These are phyloP conservation scores for roundworm (Caenorhabditis elegans) DNA, from an alignment of 1,140 invertebrate species.

Conservation along the genomic window WBcel235 BX284606.5:6768001-6768500, in stretches of 20 bases:
- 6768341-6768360: not conserved
- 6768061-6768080: slow-evolving; percentile 4
- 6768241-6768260: too few species aligned
- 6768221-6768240: too few species aligned
- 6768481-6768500: slow-evolving; percentile 63
- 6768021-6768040: slow-evolving; percentile 68
- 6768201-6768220: too few species aligned
- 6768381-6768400: slow-evolving; percentile 14
- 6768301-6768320: not conserved
- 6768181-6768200: too few species aligned
- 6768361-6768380: slow-evolving; percentile 9
- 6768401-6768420: not conserved
- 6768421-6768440: not conserved
- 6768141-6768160: too few species aligned
- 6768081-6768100: not conserved
- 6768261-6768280: not conserved
- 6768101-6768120: too few species aligned
- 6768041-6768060: too few species aligned
- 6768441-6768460: not conserved
- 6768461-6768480: not conserved
- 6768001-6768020: slow-evolving; percentile 68
- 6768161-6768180: too few species aligned
- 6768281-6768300: not conserved
- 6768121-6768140: too few species aligned
- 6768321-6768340: not conserved